phyloP scores from a whole-genome alignment of 2,888 invertebrate genomes.

The Nasonovia ribisnigri region DNA sequence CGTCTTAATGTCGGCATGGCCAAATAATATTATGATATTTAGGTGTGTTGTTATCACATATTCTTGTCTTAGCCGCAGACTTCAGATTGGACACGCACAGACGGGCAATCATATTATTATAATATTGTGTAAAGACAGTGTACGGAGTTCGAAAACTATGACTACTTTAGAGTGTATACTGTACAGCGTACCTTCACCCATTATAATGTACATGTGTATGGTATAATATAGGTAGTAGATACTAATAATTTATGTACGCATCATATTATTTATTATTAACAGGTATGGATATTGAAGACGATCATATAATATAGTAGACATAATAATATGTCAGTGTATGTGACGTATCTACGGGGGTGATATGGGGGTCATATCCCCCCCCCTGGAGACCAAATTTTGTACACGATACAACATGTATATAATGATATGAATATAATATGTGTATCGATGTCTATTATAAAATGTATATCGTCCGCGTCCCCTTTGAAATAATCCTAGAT shows the following conservation, averaged over 20 bases:
- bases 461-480: no score
- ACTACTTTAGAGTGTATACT: neutral
- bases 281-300: neutral
- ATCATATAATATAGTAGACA: neutral
- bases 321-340: neutral
- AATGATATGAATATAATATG: no score
- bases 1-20: neutral
- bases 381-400: no score
- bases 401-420: no score
- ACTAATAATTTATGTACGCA: neutral
- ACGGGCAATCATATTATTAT: neutral
- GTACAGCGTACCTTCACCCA: neutral
- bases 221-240: neutral
- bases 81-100: neutral
- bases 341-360: no score
- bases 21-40: neutral
- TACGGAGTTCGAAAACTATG: no score
- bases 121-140: neutral
- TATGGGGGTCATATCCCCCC: no score
- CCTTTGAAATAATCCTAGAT: no score
- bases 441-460: no score
- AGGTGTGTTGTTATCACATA: neutral
- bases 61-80: no score
- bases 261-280: neutral
- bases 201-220: no score